phyloP scores from a whole-genome alignment of 2,113 vertebrate genomes.

The Electrona antarctica region DNA sequence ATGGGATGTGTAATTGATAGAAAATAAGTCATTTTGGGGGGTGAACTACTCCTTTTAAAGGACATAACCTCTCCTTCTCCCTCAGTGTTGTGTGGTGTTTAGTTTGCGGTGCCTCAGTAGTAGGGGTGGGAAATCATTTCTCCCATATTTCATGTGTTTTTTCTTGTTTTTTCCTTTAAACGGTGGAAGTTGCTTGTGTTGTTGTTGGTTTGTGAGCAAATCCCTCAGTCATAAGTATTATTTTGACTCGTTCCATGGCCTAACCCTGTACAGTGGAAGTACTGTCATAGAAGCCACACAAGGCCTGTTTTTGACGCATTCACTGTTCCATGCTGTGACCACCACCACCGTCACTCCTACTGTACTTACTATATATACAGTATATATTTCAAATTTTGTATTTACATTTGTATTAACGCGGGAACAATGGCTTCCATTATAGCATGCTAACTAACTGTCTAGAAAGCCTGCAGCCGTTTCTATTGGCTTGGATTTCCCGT shows the following conservation, averaged over 20 bases:
- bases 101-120: not conserved
- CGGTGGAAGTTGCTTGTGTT: not conserved
- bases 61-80: not conserved
- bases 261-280: not conserved
- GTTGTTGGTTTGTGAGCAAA: not conserved
- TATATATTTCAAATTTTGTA: too few relatives aligned
- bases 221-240: not conserved
- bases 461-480: too few relatives aligned
- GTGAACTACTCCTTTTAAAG: not conserved
- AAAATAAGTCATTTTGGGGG: too few relatives aligned
- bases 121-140: not conserved
- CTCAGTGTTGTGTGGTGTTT: not conserved
- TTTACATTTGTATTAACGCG: too few relatives aligned
- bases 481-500: too few relatives aligned
- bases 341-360: not conserved
- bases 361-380: slow-evolving; percentile 1
- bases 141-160: not conserved
- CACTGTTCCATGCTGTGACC: not conserved
- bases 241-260: slow-evolving; percentile 3
- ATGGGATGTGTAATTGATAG: too few relatives aligned
- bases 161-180: not conserved
- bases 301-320: not conserved
- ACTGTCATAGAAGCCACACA: not conserved
- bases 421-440: too few relatives aligned
- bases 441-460: too few relatives aligned